These are phyloP conservation scores for Papilio machaon DNA, from an alignment of 1,140 invertebrate genomes.

Conservation along the genomic window DNA sequence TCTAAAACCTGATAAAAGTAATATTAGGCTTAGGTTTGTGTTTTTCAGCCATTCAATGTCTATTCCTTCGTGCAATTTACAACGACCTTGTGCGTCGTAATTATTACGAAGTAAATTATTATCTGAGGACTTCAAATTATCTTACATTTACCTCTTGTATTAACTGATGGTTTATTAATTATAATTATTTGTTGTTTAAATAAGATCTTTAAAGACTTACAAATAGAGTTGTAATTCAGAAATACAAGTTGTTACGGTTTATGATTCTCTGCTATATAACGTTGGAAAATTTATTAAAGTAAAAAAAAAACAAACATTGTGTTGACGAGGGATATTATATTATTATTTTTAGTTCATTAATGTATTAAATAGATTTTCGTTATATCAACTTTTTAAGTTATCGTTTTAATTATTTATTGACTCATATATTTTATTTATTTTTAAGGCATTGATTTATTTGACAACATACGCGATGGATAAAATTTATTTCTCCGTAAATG, in stretches of 20 bases:
- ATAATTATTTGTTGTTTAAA: neutral
- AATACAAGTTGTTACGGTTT: neutral
- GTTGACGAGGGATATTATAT: neutral
- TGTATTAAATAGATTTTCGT: too few species aligned
- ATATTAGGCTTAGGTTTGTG: neutral
- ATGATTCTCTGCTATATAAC: neutral
- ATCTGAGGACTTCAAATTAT: neutral
- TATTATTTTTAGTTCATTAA: neutral
- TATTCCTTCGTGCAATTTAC: neutral
- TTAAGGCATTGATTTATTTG: neutral
- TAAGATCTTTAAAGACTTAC: neutral
- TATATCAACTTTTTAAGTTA: too few species aligned
- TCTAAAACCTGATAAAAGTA: neutral
- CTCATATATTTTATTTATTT: neutral
- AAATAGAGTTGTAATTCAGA: neutral
- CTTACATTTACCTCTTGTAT: neutral
- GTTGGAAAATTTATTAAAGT: neutral
- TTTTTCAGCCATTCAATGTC: neutral
- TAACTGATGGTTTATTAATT: neutral
- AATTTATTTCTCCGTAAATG: constrained; percentile 60
- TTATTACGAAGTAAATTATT: neutral
- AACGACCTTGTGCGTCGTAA: neutral
- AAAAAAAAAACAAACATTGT: neutral
- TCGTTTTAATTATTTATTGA: too few species aligned
- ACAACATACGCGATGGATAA: constrained; percentile 53